These are phyloP conservation scores for Amblyornis subalaris DNA, from an alignment of 2,113 vertebrate species.

Conservation along the genomic window DNA sequence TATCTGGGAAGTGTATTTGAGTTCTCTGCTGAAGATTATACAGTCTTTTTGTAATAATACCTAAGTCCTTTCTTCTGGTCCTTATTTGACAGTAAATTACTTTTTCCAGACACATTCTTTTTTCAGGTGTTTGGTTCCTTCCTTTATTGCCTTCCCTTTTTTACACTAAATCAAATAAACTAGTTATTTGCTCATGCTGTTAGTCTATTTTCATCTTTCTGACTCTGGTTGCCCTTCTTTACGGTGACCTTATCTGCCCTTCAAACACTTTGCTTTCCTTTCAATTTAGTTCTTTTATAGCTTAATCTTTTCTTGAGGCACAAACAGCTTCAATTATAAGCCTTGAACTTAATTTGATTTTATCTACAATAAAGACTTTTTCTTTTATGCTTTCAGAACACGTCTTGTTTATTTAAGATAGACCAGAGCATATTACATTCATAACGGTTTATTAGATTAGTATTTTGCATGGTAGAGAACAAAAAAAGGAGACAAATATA, in stretches of 20 bases:
- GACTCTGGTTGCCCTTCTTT: background rate
- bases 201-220: background rate
- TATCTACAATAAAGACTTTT: background rate
- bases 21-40: background rate
- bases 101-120: background rate
- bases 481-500: background rate
- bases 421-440: background rate
- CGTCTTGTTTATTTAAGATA: constrained; percentile 26
- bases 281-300: background rate
- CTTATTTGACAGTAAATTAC: background rate
- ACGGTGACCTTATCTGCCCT: background rate
- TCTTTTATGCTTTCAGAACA: background rate
- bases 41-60: background rate
- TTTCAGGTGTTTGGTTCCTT: background rate
- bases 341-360: constrained; percentile 25
- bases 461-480: background rate
- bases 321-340: constrained; percentile 3
- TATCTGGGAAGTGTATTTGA: background rate
- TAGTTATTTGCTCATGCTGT: background rate
- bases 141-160: background rate
- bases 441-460: background rate
- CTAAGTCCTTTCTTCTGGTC: background rate
- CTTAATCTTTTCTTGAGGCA: constrained; percentile 20
- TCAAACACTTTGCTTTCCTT: background rate
- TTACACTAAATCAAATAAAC: constrained; percentile 8